Conservation (phyloP, 2,797 vertebrate species). For the Pampus argenteus region DNA sequence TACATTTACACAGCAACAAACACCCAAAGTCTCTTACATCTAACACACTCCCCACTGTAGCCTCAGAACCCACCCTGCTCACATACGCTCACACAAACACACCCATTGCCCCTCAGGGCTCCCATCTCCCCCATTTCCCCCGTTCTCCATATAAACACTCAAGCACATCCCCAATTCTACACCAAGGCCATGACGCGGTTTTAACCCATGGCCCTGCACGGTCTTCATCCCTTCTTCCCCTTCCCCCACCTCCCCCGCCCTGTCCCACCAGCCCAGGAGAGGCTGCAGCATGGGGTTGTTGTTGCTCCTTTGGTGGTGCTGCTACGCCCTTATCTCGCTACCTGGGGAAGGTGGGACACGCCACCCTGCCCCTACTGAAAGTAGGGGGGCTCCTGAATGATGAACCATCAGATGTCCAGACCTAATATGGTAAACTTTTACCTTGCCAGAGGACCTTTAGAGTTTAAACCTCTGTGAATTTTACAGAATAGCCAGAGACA, state of each 20-base stretch:
- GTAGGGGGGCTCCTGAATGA: constrained; percentile 87
- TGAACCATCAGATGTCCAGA: constrained; percentile 86
- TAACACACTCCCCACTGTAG: constrained; percentile 60
- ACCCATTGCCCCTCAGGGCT: constrained; percentile 18
- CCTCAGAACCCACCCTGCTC: constrained; percentile 64
- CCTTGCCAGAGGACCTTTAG: constrained; percentile 24
- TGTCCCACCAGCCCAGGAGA: constrained; percentile 67
- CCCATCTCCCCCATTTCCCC: constrained; percentile 74
- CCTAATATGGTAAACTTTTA: constrained; percentile 76
- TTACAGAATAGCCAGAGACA: too few species aligned
- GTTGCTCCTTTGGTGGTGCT: constrained; percentile 76
- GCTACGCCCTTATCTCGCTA: constrained; percentile 84
- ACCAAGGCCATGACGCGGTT: constrained; percentile 17
- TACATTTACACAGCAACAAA: constrained; percentile 34
- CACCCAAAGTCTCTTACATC: constrained; percentile 9
- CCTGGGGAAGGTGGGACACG: constrained; percentile 90
- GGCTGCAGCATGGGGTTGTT: constrained; percentile 80
- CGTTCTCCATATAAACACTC: constrained; percentile 55
- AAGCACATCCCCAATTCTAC: background rate
- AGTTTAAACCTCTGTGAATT: constrained; percentile 23
- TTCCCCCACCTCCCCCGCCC: constrained; percentile 68
- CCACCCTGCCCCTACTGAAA: constrained; percentile 86
- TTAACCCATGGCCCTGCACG: constrained; percentile 63
- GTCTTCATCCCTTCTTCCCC: constrained; percentile 59
- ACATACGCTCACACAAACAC: background rate